phyloP scores from a whole-genome alignment of 2,797 vertebrate genomes.

The Euthynnus affinis region DNA sequence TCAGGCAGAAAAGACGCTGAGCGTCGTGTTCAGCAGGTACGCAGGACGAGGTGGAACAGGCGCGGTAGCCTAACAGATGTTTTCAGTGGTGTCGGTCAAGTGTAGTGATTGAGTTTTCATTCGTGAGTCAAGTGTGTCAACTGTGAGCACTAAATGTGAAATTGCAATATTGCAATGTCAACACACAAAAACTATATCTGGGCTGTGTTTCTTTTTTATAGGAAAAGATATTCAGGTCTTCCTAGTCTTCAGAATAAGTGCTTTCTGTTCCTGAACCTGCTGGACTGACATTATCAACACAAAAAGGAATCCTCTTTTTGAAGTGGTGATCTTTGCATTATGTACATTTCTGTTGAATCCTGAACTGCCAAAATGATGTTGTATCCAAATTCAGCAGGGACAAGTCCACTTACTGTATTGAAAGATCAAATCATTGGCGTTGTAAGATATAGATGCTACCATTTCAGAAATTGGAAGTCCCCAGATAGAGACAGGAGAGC shows the following conservation, averaged over 20 bases:
- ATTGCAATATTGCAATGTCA: conserved; percentile 93
- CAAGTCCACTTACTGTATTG: conserved; percentile 75
- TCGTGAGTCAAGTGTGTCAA: conserved; percentile 93
- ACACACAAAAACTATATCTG: conserved; percentile 83
- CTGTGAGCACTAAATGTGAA: conserved; percentile 95
- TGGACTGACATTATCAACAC: conserved; percentile 93
- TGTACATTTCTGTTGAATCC: conserved; percentile 81
- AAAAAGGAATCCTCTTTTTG: conserved; percentile 88
- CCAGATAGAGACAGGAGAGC: conserved; percentile 67
- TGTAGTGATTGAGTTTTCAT: conserved; percentile 91
- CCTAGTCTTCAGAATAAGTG: conserved; percentile 99
- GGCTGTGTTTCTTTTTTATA: conserved; percentile 91
- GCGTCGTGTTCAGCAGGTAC: conserved; percentile 35
- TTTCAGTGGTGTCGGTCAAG: conserved; percentile 88
- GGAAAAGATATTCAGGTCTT: conserved; percentile 97
- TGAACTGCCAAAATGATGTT: conserved; percentile 88
- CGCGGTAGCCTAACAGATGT: conserved; percentile 79
- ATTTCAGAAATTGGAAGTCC: conserved; percentile 67
- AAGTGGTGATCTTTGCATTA: conserved; percentile 84
- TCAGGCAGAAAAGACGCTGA: conserved; percentile 61
- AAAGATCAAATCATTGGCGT: conserved; percentile 76
- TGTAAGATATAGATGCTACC: conserved; percentile 63
- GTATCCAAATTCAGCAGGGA: conserved; percentile 83
- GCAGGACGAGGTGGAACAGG: conserved; percentile 66
- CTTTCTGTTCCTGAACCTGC: conserved; percentile 98